Percentiles rank a stretch among this genome's conserved stretches.
Conservation (phyloP, 2,113 vertebrate species). For the Otis tarda region DNA sequence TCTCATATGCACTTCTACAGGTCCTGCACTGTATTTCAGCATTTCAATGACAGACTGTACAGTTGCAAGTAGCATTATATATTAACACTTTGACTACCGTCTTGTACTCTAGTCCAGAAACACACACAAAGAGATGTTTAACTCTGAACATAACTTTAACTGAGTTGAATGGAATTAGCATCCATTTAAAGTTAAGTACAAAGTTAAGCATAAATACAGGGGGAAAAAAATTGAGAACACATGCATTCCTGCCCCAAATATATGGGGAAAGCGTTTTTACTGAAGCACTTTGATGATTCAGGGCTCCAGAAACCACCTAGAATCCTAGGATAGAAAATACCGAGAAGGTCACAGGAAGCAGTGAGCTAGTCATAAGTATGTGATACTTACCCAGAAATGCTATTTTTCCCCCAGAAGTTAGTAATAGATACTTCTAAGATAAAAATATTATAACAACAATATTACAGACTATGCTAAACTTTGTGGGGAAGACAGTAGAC, state of each 20-base stretch:
- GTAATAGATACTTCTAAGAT: background rate
- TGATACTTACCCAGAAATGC: background rate
- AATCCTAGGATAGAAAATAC: background rate
- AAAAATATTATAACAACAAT: background rate
- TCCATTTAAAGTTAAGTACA: background rate
- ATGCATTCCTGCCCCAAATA: fast-evolving
- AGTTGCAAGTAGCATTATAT: background rate
- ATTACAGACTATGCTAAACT: background rate
- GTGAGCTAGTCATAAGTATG: background rate
- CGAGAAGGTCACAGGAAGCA: background rate
- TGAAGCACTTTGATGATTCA: background rate
- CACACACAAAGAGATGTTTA: background rate
- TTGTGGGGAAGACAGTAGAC: background rate
- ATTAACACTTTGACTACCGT: slow-evolving; percentile 27
- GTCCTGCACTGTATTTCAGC: slow-evolving; percentile 41
- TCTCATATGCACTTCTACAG: slow-evolving; percentile 39
- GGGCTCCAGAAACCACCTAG: background rate
- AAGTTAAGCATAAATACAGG: background rate
- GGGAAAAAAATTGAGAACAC: background rate
- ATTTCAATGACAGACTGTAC: slow-evolving; percentile 20
- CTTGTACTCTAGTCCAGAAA: background rate
- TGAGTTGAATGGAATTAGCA: background rate
- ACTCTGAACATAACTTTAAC: background rate
- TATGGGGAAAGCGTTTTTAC: background rate
- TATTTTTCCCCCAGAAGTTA: background rate